phyloP scores from a whole-genome alignment of 1,140 invertebrate genomes.

The Drosophila subobscura region DNA sequence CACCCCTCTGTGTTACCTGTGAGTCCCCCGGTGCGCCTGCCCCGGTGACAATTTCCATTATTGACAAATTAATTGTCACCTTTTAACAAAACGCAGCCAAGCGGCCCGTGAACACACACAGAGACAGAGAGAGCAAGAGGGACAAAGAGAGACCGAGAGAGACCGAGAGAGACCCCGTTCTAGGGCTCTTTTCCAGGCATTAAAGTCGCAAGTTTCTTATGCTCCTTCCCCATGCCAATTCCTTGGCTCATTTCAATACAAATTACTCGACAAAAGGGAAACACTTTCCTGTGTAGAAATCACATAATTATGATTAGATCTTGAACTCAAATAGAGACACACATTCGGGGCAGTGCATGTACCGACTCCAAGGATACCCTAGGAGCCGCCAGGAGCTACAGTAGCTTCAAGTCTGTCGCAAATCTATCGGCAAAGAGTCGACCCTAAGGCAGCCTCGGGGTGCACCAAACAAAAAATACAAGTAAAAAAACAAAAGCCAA shows the following conservation, averaged over 20 bases:
- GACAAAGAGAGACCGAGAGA: too few relatives aligned
- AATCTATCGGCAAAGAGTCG: not conserved
- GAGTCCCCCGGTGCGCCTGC: not conserved
- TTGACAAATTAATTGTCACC: conserved; percentile 82
- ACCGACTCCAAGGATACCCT: conserved; percentile 1
- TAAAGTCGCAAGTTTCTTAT: too few relatives aligned
- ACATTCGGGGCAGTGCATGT: not conserved
- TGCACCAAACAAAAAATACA: conserved; percentile 14
- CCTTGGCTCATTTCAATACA: conserved; percentile 64
- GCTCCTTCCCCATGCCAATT: too few relatives aligned
- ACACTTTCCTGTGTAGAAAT: conserved; percentile 48
- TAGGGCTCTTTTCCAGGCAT: too few relatives aligned
- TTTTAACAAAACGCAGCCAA: conserved; percentile 77
- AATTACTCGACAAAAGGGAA: conserved; percentile 62
- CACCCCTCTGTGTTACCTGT: not conserved
- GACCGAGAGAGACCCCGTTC: too few relatives aligned
- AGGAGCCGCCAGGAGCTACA: too few relatives aligned
- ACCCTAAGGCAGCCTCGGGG: not conserved
- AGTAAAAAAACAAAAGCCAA: conserved; percentile 32
- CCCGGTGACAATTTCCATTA: conserved; percentile 71
- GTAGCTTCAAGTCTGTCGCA: too few relatives aligned
- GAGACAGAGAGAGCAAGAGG: too few relatives aligned
- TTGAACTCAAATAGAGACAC: conserved; percentile 16
- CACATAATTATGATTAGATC: conserved; percentile 78
- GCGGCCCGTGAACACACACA: conserved; percentile 4